Evolutionary conservation across 2,888 invertebrate species (phyloP), one percentile per base, ranked within the genome.

Genomic region (Pristionchus entomophagus): DNA sequence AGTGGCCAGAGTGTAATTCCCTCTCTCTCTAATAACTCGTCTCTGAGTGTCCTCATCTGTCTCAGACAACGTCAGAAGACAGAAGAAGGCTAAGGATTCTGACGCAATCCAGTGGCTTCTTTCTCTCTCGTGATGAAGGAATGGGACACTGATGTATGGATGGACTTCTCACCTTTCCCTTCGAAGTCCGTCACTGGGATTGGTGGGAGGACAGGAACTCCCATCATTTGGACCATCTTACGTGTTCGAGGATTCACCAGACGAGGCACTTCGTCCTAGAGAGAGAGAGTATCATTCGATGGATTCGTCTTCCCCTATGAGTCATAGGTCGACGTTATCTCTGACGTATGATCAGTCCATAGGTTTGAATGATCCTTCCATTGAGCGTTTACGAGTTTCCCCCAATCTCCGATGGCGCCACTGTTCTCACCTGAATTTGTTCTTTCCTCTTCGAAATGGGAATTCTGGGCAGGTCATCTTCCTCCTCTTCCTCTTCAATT

Each of bases 401-500:
- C 45, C 45, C 14, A 10, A 6, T 45, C 45, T 45, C 6, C 45
- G 8, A 45, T 45, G 8, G 14, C n/a, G n/a, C n/a, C n/a, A n/a
- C n/a, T n/a, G n/a, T n/a, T 35, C 22, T 12, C 17, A 59, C 82
- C 41, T 82, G 59, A 12, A 82, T 4, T 38, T 51, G 6, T 35
- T 82, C 65, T 8, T 59, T 84, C 32, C 83, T 41, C 45, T 65
- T 84, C 45, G 19, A 10, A 49, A 62, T 65, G 49, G 83, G 65
- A 5, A 65, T 35, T n/a, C 59, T n/a, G 29, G 65, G 65, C 19
- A 65, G 14, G 3, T 84, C 83, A 32, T 84, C 83, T n/a, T 65
- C 65, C n/a, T 84, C 83, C 32, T 84, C 82, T 19, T 82, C 82
- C 29, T 82, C 82, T 59, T 82, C 82, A n/a, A 82, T 41, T 38